These are phyloP conservation scores for Aythya baeri DNA, from an alignment of 2,113 vertebrate species.

Conservation along the genomic window DNA sequence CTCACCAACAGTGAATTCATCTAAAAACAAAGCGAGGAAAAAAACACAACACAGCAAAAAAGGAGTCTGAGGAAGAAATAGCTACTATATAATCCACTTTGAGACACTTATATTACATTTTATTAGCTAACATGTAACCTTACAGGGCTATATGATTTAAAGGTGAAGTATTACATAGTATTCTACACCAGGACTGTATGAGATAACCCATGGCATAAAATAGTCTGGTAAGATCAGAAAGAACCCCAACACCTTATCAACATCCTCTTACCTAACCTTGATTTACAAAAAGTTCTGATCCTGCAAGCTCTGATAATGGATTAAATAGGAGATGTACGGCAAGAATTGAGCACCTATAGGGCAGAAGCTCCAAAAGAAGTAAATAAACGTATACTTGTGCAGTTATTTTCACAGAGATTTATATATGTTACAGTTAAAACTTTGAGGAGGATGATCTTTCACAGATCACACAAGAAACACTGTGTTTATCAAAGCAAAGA, in stretches of 20 bases:
- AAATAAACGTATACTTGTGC: not conserved
- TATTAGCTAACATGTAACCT: not conserved
- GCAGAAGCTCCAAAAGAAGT: not conserved
- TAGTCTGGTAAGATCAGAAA: not conserved
- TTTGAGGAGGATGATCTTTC: accelerated
- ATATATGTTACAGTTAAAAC: not conserved
- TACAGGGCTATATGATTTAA: not conserved
- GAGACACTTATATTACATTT: not conserved
- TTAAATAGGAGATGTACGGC: accelerated
- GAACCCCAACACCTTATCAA: not conserved
- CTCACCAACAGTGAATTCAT: accelerated
- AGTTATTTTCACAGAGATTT: not conserved
- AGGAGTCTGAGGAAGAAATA: not conserved
- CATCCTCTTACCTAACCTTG: not conserved
- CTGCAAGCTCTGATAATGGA: not conserved
- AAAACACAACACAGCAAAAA: not conserved
- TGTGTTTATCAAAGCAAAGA: not conserved
- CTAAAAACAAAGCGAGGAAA: accelerated
- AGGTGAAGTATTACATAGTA: not conserved
- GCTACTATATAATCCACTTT: not conserved
- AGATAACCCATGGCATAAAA: not conserved
- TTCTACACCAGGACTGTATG: not conserved
- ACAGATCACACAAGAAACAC: not conserved
- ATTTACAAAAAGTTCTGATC: not conserved
- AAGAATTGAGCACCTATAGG: accelerated